Percentiles rank a stretch among this genome's conserved stretches.
Evolutionary conservation across 2,888 invertebrate genomes (phyloP).

Genomic region (Thumatha senex): DNA sequence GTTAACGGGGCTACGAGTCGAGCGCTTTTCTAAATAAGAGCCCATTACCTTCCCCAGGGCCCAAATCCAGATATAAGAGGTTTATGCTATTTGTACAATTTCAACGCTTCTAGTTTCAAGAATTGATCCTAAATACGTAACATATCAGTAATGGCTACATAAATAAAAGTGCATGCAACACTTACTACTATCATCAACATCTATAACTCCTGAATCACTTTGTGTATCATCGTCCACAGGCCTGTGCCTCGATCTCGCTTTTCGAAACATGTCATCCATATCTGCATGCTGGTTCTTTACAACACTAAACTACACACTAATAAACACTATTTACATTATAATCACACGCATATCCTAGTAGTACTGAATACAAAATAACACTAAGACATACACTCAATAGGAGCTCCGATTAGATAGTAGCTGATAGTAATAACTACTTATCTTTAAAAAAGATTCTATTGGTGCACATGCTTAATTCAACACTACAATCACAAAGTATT

Average conservation of each 20-base stretch:
- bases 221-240: constrained; percentile 74
- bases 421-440: constrained; percentile 68
- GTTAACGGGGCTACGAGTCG: too few species aligned
- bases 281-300: constrained; percentile 40
- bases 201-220: constrained; percentile 69
- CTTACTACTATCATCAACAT: constrained; percentile 60
- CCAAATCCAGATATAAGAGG: too few species aligned
- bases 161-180: constrained; percentile 16
- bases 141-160: too few species aligned
- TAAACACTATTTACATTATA: constrained; percentile 38
- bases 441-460: constrained; percentile 55
- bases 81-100: too few species aligned
- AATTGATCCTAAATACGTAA: too few species aligned
- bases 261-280: constrained; percentile 62
- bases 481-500: constrained; percentile 37
- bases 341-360: constrained; percentile 50
- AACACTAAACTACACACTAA: constrained; percentile 36
- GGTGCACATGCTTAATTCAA: constrained; percentile 45
- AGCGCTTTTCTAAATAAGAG: too few species aligned
- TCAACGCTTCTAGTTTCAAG: too few species aligned
- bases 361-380: constrained; percentile 62
- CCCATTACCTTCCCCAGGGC: too few species aligned
- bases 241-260: constrained; percentile 54
- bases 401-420: constrained; percentile 67
- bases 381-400: constrained; percentile 67